phyloP scores from a whole-genome alignment of 1,140 invertebrate species.

The Notospermus geniculatus region DNA sequence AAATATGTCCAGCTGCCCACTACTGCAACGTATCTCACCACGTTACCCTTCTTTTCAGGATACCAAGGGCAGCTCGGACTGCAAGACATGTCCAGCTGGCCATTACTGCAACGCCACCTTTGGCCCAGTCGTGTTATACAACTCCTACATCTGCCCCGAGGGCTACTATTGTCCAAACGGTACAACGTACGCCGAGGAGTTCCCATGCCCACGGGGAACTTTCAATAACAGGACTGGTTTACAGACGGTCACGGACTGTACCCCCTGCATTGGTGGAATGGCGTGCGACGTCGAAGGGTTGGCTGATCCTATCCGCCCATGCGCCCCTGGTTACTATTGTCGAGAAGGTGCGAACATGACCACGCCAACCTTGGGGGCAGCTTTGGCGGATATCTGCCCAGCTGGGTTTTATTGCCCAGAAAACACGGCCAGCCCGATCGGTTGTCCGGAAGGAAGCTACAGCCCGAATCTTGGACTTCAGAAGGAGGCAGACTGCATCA shows the following conservation, averaged over 20 bases:
- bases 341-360: constrained; percentile 34
- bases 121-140: constrained; percentile 33
- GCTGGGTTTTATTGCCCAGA: constrained; percentile 41
- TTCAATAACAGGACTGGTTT: constrained; percentile 45
- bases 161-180: constrained; percentile 45
- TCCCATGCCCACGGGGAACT: constrained; percentile 38
- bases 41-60: constrained; percentile 27
- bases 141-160: constrained; percentile 35
- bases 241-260: constrained; percentile 29
- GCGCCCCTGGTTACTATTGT: constrained; percentile 48
- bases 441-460: constrained; percentile 43
- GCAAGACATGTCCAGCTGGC: constrained; percentile 38
- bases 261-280: constrained; percentile 43
- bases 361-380: constrained; percentile 39
- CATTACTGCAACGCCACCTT: constrained; percentile 43
- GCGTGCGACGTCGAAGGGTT: constrained; percentile 47
- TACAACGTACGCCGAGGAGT: constrained; percentile 34
- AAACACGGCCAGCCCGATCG: constrained; percentile 34
- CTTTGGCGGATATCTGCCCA: constrained; percentile 38
- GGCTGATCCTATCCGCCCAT: constrained; percentile 38
- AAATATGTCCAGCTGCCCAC: constrained; percentile 37
- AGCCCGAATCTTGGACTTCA: constrained; percentile 29
- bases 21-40: constrained; percentile 34
- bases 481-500: constrained; percentile 33
- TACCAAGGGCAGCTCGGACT: constrained; percentile 27